These are phyloP conservation scores for Serrognathus titanus DNA, from an alignment of 2,888 invertebrate species.

Conservation along the genomic window DNA sequence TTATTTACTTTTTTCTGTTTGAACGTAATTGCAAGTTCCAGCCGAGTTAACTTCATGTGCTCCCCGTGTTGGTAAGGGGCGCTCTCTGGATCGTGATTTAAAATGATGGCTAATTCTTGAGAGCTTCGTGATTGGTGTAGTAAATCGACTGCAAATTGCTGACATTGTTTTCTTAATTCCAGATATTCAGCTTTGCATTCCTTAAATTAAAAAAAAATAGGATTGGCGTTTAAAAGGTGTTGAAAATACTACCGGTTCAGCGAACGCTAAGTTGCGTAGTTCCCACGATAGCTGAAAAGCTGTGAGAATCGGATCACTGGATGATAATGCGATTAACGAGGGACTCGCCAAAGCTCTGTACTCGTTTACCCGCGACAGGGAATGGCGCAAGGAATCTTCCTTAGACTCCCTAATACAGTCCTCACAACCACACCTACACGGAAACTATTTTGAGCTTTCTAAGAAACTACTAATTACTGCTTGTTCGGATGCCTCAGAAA, in stretches of 20 bases:
- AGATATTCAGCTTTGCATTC: conserved; percentile 91
- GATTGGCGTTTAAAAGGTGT: background rate
- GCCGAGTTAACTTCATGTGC: conserved; percentile 77
- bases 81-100: conserved; percentile 84
- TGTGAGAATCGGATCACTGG: conserved; percentile 88
- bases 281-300: conserved; percentile 97
- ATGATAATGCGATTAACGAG: conserved; percentile 88
- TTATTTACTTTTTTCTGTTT: conserved; percentile 85
- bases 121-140: conserved; percentile 89
- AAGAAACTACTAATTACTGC: no score
- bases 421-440: conserved; percentile 77
- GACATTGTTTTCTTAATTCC: conserved; percentile 79
- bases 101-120: conserved; percentile 86
- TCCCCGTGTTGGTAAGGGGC: conserved; percentile 73
- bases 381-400: conserved; percentile 76
- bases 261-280: conserved; percentile 78
- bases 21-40: conserved; percentile 88
- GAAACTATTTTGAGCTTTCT: no score
- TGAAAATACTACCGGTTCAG: conserved; percentile 64
- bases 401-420: conserved; percentile 75
- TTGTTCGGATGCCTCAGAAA: no score
- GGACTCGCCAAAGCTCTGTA: conserved; percentile 91
- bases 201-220: conserved; percentile 36
- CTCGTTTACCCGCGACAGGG: conserved; percentile 85
- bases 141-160: conserved; percentile 87